Base-by-base conservation (phyloP, 2,888 invertebrate species). In the Ommatoiulus sabulosus region DNA sequence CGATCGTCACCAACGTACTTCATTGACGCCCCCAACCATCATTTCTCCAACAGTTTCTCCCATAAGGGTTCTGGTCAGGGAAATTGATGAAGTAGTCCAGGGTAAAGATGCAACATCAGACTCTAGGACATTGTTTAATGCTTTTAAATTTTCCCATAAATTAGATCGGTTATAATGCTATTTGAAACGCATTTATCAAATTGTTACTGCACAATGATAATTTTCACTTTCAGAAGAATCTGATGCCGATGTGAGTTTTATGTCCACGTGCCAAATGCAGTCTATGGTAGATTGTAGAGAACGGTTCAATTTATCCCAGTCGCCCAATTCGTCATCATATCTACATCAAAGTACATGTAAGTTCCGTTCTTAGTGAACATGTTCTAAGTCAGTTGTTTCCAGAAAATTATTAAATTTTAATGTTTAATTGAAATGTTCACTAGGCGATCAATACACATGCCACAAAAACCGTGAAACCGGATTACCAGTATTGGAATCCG, bases 1-100 rank as follows among this genome's bases (percentile, higher is more conserved):
- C 15, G 46, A 44, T 1, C 85, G 46, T 15, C 44, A 44, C 20
- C 85, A 85, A 20, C 85, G 85, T 15, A 44, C 44, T 44, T 85
- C 85, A 17, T 35, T 85, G 46, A 85, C 85, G n/a, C 85, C 85
- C n/a, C 85, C 85, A 12, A 20, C 44, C n/a, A 44, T 85, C 6
- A 46, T n/a, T n/a, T 85, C 85, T 44, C 85, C 85, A 15, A 46
- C 46, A 44, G 44, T 85, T 24, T 85, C 85, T 44, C 85, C 85
- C 8, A 85, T 85, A 20, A 85, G 46, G 46, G 15, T 85, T 72
- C 8, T 24, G n/a, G 10, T 72, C 72, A 72, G 72, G 72, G 20
- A 72, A n/a, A 72, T 24, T 7, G 72, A 72, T 4, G 72, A 24
- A 24, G 10, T 8, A 72, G 72, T 24, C 20, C 5, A 72, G 8